phyloP scores from a whole-genome alignment of 2,797 vertebrate genomes.

The Potorous gilbertii region DNA sequence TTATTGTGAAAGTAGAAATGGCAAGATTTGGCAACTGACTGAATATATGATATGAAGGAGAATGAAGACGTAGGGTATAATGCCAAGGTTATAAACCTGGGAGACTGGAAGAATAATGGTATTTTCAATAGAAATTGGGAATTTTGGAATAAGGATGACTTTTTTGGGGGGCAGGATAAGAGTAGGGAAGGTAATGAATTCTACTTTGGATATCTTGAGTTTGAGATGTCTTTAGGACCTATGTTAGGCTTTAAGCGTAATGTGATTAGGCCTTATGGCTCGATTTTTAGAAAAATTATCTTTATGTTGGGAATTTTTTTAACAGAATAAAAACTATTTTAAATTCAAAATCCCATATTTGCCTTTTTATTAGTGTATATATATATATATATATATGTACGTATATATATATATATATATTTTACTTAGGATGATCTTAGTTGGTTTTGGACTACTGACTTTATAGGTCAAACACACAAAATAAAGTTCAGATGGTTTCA shows the following conservation, averaged over 20 bases:
- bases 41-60: not conserved
- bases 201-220: not conserved
- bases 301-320: not conserved
- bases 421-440: not conserved
- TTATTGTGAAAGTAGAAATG: not conserved
- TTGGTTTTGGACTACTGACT: slow-evolving; percentile 11
- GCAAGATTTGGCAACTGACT: not conserved
- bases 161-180: not conserved
- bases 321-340: not conserved
- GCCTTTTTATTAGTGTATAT: slow-evolving; percentile 41
- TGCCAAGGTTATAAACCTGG: not conserved
- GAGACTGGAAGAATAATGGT: not conserved
- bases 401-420: not conserved
- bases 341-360: slow-evolving; percentile 40
- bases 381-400: too few species aligned
- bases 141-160: not conserved
- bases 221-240: not conserved
- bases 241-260: not conserved
- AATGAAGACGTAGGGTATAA: not conserved
- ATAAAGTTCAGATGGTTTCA: slow-evolving; percentile 23
- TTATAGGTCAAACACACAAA: slow-evolving; percentile 37
- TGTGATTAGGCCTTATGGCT: not conserved
- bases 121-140: not conserved
- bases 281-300: not conserved
- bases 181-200: not conserved